Conservation (phyloP, 2,113 vertebrate genomes). For the Odontesthes bonariensis region DNA sequence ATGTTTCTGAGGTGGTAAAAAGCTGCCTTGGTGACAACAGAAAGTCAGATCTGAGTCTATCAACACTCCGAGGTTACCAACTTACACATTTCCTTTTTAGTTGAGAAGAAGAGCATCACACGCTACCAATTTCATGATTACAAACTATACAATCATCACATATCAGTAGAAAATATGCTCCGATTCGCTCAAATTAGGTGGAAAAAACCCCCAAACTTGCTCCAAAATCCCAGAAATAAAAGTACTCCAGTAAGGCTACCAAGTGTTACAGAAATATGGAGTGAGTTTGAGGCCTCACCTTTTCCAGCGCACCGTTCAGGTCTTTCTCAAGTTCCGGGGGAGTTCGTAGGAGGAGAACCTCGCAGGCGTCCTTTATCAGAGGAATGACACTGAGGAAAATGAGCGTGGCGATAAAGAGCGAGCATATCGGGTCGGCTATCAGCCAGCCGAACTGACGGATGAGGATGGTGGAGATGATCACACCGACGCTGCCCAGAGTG, state of each 20-base stretch:
- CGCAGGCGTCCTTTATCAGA: constrained; percentile 94
- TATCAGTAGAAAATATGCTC: too few species aligned
- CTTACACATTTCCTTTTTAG: too few species aligned
- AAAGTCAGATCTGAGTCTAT: too few species aligned
- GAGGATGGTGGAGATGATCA: constrained; percentile 96
- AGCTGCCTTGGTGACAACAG: too few species aligned
- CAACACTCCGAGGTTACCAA: too few species aligned
- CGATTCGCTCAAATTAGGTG: too few species aligned
- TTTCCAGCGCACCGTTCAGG: constrained; percentile 91
- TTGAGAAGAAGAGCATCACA: too few species aligned
- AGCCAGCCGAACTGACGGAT: constrained; percentile 99
- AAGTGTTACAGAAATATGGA: not conserved
- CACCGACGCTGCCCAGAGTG: constrained; percentile 96
- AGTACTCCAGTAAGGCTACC: not conserved
- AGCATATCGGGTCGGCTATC: constrained; percentile 97
- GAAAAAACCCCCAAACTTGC: too few species aligned
- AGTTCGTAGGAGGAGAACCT: constrained; percentile 91
- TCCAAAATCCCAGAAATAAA: not conserved
- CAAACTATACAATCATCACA: too few species aligned
- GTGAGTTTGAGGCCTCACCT: constrained; percentile 79
- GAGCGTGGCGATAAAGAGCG: constrained; percentile 94
- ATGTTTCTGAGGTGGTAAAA: too few species aligned
- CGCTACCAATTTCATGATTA: too few species aligned
- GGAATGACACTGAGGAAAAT: constrained; percentile 98
- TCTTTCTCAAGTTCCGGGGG: constrained; percentile 93